Percentiles rank a stretch among this genome's conserved stretches.
phyloP scores from a whole-genome alignment of 2,113 vertebrate species.

The Ursus arctos region DNA sequence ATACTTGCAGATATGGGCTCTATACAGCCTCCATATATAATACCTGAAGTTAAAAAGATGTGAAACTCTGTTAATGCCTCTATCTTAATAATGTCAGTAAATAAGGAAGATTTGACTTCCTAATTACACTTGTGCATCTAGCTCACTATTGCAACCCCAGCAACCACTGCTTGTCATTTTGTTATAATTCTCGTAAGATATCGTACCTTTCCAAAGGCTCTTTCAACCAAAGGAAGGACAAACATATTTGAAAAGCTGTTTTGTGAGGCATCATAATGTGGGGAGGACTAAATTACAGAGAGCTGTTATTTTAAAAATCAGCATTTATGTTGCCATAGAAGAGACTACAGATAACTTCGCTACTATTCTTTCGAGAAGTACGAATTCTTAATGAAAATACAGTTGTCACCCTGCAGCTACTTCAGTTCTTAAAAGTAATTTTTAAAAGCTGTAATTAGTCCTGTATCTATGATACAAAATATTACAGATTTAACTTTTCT shows the following conservation, averaged over 20 bases:
- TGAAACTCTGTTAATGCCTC: neutral
- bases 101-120: neutral
- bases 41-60: neutral
- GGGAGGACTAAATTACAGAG: neutral
- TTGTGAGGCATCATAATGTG: neutral
- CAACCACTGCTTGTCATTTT: neutral
- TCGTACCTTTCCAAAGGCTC: neutral
- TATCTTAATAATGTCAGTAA: neutral
- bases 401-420: neutral
- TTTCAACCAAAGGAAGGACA: neutral
- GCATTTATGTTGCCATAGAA: neutral
- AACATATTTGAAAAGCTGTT: neutral
- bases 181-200: neutral
- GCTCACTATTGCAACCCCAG: neutral
- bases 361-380: neutral
- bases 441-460: neutral
- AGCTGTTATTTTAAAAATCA: neutral
- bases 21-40: neutral
- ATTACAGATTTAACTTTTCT: neutral
- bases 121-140: neutral
- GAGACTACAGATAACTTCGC: neutral
- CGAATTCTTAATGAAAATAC: neutral
- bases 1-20: neutral
- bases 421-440: neutral
- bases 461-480: neutral